These are phyloP conservation scores for Sebastes aleutianus DNA, from an alignment of 2,797 vertebrate genomes.

Conservation along the genomic window DNA sequence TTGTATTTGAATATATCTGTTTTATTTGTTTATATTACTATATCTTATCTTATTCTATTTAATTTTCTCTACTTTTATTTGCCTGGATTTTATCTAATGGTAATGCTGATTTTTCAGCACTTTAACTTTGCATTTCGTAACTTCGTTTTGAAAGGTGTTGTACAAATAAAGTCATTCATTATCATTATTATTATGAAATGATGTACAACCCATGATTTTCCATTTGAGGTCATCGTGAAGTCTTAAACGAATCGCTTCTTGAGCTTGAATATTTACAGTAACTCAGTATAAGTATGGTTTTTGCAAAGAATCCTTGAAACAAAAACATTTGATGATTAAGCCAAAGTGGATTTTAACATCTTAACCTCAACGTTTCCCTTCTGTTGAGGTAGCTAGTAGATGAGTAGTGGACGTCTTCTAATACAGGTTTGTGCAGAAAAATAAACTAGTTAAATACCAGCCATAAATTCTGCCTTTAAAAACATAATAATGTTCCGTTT, in stretches of 20 bases:
- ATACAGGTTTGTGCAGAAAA: not conserved
- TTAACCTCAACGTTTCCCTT: constrained; percentile 1
- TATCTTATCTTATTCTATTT: not conserved
- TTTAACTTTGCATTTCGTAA: no score
- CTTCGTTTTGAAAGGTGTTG: not conserved
- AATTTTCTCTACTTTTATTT: not conserved
- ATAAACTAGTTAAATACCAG: fast-evolving
- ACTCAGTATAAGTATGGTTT: not conserved
- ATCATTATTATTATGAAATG: not conserved
- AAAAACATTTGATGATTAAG: not conserved
- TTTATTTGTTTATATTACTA: not conserved
- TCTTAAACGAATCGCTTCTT: not conserved
- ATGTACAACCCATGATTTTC: not conserved
- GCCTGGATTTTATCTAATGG: not conserved
- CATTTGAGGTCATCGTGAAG: not conserved
- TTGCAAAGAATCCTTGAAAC: not conserved
- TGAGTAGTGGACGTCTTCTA: not conserved
- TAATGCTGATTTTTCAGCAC: not conserved
- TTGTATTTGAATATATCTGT: not conserved
- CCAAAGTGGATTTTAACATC: constrained; percentile 13
- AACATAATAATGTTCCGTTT: not conserved
- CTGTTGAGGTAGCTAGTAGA: not conserved
- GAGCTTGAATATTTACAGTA: not conserved
- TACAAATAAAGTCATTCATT: not conserved
- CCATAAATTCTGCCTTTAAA: not conserved